Evolutionary conservation across 2,888 invertebrate genomes (phyloP).

Genomic region (Lutraria lutraria): DNA sequence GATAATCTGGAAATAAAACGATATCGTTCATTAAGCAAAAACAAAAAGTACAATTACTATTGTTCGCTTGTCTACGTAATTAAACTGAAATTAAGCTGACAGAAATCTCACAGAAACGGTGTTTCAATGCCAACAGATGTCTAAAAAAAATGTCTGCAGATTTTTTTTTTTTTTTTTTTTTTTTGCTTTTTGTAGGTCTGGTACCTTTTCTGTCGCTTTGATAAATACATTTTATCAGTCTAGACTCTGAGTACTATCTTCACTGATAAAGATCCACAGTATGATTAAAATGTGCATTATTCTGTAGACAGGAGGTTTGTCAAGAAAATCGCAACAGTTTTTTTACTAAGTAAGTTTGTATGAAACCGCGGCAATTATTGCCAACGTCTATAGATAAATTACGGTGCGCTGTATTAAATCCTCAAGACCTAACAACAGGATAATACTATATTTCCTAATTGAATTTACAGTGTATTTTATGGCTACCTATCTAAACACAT

Average conservation of each 20-base stretch:
- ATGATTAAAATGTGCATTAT: background rate
- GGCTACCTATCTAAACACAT: too few species aligned
- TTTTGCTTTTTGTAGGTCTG: background rate
- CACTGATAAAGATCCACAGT: background rate
- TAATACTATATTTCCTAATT: too few species aligned
- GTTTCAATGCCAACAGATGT: background rate
- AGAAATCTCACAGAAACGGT: background rate
- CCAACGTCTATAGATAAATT: too few species aligned
- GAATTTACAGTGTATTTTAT: too few species aligned
- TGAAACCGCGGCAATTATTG: too few species aligned
- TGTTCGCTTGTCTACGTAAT: background rate
- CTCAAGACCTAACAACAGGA: too few species aligned
- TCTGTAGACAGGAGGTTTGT: too few species aligned
- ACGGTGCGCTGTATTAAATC: too few species aligned
- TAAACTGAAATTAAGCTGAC: constrained; percentile 19
- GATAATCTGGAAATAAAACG: background rate
- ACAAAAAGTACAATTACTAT: background rate
- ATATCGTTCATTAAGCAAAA: background rate
- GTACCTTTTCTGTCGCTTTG: background rate
- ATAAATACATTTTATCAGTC: background rate
- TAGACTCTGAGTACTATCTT: background rate
- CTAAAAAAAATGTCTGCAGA: background rate
- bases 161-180: background rate
- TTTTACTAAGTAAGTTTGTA: too few species aligned
- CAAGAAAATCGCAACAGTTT: too few species aligned